Base-by-base conservation (phyloP, 2,113 vertebrate genomes). In the Leptodactylus fuscus region DNA sequence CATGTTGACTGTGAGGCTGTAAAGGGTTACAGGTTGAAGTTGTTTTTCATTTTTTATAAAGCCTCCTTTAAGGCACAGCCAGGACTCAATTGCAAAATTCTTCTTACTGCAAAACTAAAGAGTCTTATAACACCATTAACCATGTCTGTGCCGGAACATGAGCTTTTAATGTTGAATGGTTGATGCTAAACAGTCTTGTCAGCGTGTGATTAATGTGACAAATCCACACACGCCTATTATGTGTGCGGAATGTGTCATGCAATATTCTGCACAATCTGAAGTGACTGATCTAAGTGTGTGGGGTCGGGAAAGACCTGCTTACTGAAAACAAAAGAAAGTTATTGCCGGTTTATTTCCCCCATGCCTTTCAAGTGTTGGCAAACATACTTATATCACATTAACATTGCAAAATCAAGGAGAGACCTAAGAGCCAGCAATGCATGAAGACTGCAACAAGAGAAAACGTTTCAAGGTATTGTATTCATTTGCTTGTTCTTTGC, bases 111-210 rank as follows among this genome's bases (percentile, higher is more conserved):
- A n/a, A n/a, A n/a, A n/a, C n/a, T n/a, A n/a, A 20, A 48, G 49
- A 22, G 5, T 12, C 16, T 51, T 20, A 18, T 34, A 53, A 77
- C 18, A 11, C 5, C n/a, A 60, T 60, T 41, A 51, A 76, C 73
- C 34, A 76, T 24, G 46, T 6, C 27, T 60, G 55, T 16, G 53
- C n/a, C 60, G 20, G 22, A 58, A 34, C 76, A 55, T 38, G 51
- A 38, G 34, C 38, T 38, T 38, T 58, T 36, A 79, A 11, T n/a
- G 29, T 29, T 82, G 60, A 29, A 32, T 81, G 65, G 22, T 29
- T 71, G 48, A 83, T 83, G 36, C 67, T 44, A 70, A 58, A 73
- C 38, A 74, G 29, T 29, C 12, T 38, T 55, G 69, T 83, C 46
- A 83, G 53, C 13, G 55, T 44, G 77, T 76, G 41, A 53, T 44